Conservation (phyloP, 2,888 invertebrate species). For the Eristalis pertinax region DNA sequence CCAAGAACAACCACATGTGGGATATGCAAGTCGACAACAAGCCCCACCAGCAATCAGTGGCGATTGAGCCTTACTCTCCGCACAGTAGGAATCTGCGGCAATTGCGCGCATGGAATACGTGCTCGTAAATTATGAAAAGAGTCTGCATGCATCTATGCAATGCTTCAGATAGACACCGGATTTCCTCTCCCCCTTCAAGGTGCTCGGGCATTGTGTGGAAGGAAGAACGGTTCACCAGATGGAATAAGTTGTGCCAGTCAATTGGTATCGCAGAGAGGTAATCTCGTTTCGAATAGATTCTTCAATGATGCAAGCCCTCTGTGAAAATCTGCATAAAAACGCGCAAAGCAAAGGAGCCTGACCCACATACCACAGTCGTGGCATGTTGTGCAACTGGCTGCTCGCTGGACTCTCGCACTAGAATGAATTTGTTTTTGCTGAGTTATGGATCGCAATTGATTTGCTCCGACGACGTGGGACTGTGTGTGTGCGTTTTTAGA, state of each 20-base stretch:
- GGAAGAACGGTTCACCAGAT: constrained; percentile 15
- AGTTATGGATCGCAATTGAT: constrained; percentile 4
- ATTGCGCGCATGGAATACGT: background rate
- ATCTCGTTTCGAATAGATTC: constrained; percentile 44
- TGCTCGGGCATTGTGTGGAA: constrained; percentile 5
- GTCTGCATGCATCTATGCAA: constrained; percentile 5
- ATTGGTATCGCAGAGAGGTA: constrained; percentile 29
- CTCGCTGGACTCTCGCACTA: background rate
- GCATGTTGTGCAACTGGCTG: constrained; percentile 20
- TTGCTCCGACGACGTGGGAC: background rate
- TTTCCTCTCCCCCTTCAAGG: constrained; percentile 14
- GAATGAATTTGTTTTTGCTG: constrained; percentile 30
- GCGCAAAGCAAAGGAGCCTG: constrained; percentile 37
- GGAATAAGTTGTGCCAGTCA: constrained; percentile 13
- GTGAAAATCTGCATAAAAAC: constrained; percentile 46
- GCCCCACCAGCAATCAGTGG: background rate
- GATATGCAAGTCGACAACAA: background rate
- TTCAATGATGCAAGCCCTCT: constrained; percentile 45
- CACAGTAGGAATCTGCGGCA: constrained; percentile 3
- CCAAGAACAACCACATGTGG: constrained; percentile 8
- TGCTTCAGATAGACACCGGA: constrained; percentile 20
- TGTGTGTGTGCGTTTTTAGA: background rate
- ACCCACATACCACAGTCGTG: constrained; percentile 33
- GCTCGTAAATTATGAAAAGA: constrained; percentile 23
- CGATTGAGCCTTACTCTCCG: background rate